These are phyloP conservation scores for Mus musculus DNA, from an alignment of 2,113 vertebrate genomes.

Conservation along the genomic window GRCm39 chr12:85241501-85242000, in stretches of 20 bases:
- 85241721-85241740: constrained; percentile 64
- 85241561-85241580: constrained; percentile 37
- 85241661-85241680: constrained; percentile 81
- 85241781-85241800: neutral
- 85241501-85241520: neutral
- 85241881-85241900: neutral
- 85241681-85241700: constrained; percentile 81
- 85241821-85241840: neutral
- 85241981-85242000: neutral
- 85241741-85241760: neutral
- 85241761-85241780: neutral
- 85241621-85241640: constrained; percentile 73
- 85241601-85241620: constrained; percentile 78
- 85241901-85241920: neutral
- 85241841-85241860: neutral
- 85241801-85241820: neutral
- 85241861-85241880: neutral
- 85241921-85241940: neutral
- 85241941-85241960: neutral
- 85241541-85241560: neutral
- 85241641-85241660: constrained; percentile 62
- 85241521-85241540: neutral
- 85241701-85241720: constrained; percentile 75
- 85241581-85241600: constrained; percentile 52
- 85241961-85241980: neutral